A percentile compares a stretch with the other conserved stretches of the same genome.
phyloP scores from a whole-genome alignment of 37 sponge, comb jelly and placozoan genomes.

The Spongia lamella region DNA sequence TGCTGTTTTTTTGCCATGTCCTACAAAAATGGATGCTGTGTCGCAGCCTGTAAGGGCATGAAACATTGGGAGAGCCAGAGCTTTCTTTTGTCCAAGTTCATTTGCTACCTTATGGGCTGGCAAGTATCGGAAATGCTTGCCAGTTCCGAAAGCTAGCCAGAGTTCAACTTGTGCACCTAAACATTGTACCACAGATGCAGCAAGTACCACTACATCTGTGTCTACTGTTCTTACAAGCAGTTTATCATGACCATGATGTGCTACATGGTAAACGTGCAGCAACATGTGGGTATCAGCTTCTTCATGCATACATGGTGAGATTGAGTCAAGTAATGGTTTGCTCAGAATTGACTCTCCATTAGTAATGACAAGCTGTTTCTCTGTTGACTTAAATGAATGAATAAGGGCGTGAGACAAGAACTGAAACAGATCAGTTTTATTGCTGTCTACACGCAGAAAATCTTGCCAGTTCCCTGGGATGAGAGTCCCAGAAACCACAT shows the following conservation, averaged over 20 bases:
- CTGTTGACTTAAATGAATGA: too few species aligned
- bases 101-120: constrained; percentile 20
- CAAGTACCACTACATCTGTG: constrained; percentile 35
- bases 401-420: background rate
- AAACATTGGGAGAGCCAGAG: constrained; percentile 24
- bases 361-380: constrained; percentile 7
- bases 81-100: constrained; percentile 15
- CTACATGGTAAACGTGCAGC: constrained; percentile 1
- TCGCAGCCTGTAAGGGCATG: constrained; percentile 37
- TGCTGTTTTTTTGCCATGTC: constrained; percentile 23
- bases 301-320: constrained; percentile 12
- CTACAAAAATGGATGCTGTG: constrained; percentile 17
- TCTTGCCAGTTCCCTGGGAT: constrained; percentile 21
- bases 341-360: background rate
- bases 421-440: constrained; percentile 20
- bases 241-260: constrained; percentile 6
- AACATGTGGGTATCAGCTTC: constrained; percentile 16
- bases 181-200: constrained; percentile 17
- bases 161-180: background rate
- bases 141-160: constrained; percentile 34
- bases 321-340: background rate
- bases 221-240: constrained; percentile 9
- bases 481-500: background rate
- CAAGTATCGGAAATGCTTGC: constrained; percentile 23
- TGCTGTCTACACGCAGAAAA: constrained; percentile 4